Evolutionary conservation across 2,888 invertebrate species (phyloP).

Genomic region (Hirudinaria manillensis): DNA sequence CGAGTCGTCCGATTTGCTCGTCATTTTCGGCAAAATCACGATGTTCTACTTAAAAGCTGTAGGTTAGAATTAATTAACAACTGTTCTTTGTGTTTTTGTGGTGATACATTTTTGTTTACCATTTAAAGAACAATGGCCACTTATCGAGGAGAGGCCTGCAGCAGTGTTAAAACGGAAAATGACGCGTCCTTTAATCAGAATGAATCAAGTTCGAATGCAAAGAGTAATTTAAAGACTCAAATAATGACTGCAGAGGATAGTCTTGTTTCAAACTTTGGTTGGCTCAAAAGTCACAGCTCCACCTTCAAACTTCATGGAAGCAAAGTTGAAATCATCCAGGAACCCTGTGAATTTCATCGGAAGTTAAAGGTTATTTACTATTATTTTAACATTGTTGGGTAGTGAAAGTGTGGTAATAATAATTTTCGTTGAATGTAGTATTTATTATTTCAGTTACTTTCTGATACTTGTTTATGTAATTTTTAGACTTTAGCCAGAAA

Average conservation of each 20-base stretch:
- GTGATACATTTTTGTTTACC: too few species aligned
- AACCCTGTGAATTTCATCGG: conserved; percentile 50
- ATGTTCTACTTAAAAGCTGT: not conserved
- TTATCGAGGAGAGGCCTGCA: too few species aligned
- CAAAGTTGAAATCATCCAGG: conserved; percentile 46
- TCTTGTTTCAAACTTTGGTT: conserved; percentile 13
- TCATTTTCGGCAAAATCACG: not conserved
- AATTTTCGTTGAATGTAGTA: not conserved
- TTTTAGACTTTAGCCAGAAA: conserved; percentile 33
- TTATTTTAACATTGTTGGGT: not conserved
- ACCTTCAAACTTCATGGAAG: conserved; percentile 46
- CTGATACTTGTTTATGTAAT: conserved; percentile 24
- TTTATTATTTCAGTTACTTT: not conserved
- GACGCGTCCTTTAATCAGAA: too few species aligned
- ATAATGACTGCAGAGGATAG: not conserved
- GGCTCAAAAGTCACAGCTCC: conserved; percentile 33
- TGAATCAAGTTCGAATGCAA: too few species aligned
- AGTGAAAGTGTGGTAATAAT: not conserved
- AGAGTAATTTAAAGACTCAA: too few species aligned
- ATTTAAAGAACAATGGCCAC: too few species aligned
- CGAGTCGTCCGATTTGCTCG: not conserved
- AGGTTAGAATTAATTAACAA: conserved; percentile 1
- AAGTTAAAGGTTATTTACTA: conserved; percentile 46
- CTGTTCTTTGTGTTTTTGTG: too few species aligned
- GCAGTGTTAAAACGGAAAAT: too few species aligned